Evolutionary conservation across 2,888 invertebrate species (phyloP).

Genomic region (Maniola hyperantus): DNA sequence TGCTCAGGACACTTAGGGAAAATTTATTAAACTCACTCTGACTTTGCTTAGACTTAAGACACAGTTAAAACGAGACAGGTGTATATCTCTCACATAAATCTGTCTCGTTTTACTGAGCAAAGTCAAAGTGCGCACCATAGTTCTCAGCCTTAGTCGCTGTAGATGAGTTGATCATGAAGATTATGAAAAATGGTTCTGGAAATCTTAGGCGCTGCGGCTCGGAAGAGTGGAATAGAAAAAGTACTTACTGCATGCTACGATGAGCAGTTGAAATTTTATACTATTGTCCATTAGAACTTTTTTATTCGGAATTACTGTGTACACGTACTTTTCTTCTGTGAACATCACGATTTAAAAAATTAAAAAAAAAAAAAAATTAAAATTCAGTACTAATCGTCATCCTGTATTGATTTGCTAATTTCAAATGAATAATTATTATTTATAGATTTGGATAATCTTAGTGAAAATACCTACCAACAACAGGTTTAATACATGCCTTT

Average conservation of each 20-base stretch:
- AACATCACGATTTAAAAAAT: constrained; percentile 27
- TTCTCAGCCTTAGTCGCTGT: too few relatives aligned
- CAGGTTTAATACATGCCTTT: background rate
- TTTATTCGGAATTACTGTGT: constrained; percentile 34
- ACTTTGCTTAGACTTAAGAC: too few relatives aligned
- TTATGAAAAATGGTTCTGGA: too few relatives aligned
- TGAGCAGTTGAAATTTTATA: constrained; percentile 47
- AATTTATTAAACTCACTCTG: too few relatives aligned
- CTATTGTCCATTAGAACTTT: constrained; percentile 44
- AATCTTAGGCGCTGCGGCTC: too few relatives aligned
- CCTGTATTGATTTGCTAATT: constrained; percentile 1
- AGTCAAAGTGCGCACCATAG: too few relatives aligned
- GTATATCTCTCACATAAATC: too few relatives aligned
- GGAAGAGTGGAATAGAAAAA: too few relatives aligned
- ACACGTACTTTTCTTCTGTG: constrained; percentile 49
- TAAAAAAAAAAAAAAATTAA: background rate
- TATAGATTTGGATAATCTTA: background rate
- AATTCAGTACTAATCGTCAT: constrained; percentile 13
- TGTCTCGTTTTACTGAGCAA: too few relatives aligned
- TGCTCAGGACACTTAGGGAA: too few relatives aligned
- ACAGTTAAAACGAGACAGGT: too few relatives aligned
- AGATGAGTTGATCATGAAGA: too few relatives aligned
- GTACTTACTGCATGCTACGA: constrained; percentile 52
- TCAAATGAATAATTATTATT: constrained; percentile 1
- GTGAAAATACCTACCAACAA: background rate